A percentile compares a stretch with the other conserved stretches of the same genome.
Evolutionary conservation across 2,113 vertebrate genomes (phyloP).

Genomic region (Apteryx owenii): DNA sequence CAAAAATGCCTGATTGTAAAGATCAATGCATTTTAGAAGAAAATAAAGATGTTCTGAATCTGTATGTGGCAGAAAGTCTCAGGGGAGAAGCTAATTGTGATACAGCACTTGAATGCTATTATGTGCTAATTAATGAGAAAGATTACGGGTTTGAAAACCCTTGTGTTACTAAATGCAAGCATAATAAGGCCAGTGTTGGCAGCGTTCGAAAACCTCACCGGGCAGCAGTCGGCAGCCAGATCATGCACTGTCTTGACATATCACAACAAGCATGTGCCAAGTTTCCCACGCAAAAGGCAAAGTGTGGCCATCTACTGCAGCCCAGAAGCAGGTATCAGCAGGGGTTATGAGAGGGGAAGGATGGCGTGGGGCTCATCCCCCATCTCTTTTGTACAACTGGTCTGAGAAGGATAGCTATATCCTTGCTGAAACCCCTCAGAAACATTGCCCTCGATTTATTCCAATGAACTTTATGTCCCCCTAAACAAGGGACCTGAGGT

Average conservation of each 20-base stretch:
- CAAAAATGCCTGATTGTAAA: conserved; percentile 1
- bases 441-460: background rate
- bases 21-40: conserved; percentile 49
- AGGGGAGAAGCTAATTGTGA: background rate
- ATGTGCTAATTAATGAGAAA: conserved; percentile 4
- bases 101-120: background rate
- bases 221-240: background rate
- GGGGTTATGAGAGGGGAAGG: background rate
- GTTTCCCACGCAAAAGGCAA: background rate
- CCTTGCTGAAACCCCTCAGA: background rate
- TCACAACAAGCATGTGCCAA: background rate
- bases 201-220: background rate
- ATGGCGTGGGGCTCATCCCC: no score
- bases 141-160: conserved; percentile 14
- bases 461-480: background rate
- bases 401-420: background rate
- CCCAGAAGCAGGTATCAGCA: background rate
- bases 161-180: background rate
- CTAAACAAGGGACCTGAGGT: background rate
- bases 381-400: background rate
- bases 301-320: background rate
- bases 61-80: conserved; percentile 15
- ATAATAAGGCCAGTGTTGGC: background rate
- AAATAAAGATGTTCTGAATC: conserved; percentile 37
- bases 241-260: background rate